These are phyloP conservation scores for Drosophila aldrichi DNA, from an alignment of 2,888 invertebrate species.

Conservation along the genomic window DNA sequence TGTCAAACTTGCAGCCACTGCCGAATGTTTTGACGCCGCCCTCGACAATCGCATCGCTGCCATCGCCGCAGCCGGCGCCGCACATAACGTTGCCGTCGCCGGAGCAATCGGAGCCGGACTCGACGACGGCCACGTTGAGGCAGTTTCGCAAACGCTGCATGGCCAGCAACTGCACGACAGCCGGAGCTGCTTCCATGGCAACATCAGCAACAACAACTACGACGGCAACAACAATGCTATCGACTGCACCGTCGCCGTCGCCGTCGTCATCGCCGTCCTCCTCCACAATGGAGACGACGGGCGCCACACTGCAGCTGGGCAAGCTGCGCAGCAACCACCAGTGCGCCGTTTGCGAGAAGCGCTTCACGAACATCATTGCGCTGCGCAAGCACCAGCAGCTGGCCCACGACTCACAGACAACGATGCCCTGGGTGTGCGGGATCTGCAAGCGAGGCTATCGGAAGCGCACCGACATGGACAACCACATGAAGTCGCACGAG, in stretches of 20 bases:
- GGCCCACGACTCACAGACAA: constrained; percentile 73
- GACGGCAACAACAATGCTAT: constrained; percentile 19
- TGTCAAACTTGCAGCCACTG: constrained; percentile 51
- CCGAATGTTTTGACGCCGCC: constrained; percentile 64
- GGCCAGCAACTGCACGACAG: constrained; percentile 4
- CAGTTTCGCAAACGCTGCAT: constrained; percentile 77
- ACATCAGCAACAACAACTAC: constrained; percentile 13
- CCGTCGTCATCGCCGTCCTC: constrained; percentile 72
- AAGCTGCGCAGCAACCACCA: constrained; percentile 71
- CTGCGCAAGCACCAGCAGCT: constrained; percentile 80
- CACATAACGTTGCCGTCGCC: constrained; percentile 79
- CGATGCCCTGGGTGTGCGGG: constrained; percentile 78
- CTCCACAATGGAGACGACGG: constrained; percentile 58
- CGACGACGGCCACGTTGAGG: constrained; percentile 78
- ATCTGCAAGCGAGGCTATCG: constrained; percentile 82
- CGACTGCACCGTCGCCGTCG: constrained; percentile 50
- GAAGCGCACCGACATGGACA: constrained; percentile 80
- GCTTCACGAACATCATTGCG: constrained; percentile 77
- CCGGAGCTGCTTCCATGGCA: neutral
- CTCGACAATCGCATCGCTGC: constrained; percentile 62
- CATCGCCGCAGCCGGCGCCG: constrained; percentile 61
- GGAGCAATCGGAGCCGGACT: constrained; percentile 83
- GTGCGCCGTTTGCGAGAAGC: constrained; percentile 78
- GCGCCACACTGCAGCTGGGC: constrained; percentile 33
- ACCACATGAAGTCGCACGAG: constrained; percentile 83